These are phyloP conservation scores for Phylloscopus whistleri DNA, from an alignment of 2,113 vertebrate genomes.

Conservation along the genomic window DNA sequence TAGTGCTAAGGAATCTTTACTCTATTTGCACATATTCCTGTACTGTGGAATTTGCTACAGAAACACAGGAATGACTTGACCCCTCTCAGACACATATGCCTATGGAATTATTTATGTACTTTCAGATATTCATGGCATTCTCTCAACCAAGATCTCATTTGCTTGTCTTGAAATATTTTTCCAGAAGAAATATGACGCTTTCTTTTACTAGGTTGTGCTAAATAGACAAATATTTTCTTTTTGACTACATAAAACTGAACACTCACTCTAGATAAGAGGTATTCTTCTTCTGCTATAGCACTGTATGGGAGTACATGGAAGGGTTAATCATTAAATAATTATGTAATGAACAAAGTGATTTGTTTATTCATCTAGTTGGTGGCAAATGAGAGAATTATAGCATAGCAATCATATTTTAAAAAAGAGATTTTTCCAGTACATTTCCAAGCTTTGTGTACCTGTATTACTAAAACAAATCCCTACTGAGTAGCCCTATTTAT, in stretches of 20 bases:
- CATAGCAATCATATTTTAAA: not conserved
- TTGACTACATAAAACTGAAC: not conserved
- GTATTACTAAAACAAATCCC: not conserved
- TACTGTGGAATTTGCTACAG: not conserved
- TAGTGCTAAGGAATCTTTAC: not conserved
- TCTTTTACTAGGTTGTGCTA: not conserved
- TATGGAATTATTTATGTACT: not conserved
- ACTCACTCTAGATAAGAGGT: not conserved
- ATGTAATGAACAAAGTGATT: constrained; percentile 23
- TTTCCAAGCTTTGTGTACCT: not conserved
- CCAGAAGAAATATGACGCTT: not conserved
- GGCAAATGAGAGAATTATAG: constrained; percentile 50
- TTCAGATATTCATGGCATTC: not conserved
- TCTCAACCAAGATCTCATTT: not conserved
- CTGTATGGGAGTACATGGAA: not conserved
- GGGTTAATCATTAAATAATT: constrained; percentile 27
- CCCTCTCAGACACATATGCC: not conserved
- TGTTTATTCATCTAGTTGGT: constrained; percentile 15
- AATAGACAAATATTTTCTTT: not conserved
- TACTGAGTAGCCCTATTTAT: not conserved
- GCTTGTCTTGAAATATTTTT: not conserved
- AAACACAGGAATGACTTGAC: not conserved
- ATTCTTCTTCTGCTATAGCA: not conserved
- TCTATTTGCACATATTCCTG: not conserved
- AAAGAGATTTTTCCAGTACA: not conserved